phyloP scores from a whole-genome alignment of 2,113 vertebrate genomes.

The Macaca mulatta region DNA sequence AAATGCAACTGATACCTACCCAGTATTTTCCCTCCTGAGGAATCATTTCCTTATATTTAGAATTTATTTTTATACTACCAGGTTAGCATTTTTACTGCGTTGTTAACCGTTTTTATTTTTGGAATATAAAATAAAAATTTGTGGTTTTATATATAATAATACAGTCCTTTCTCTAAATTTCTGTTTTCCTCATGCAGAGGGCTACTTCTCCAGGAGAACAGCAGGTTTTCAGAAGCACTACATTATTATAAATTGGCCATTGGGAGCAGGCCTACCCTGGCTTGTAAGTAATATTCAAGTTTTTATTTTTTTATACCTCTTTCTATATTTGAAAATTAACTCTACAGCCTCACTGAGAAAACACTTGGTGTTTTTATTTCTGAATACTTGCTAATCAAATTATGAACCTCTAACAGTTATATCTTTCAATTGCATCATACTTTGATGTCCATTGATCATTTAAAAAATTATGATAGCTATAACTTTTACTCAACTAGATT shows the following conservation, averaged over 20 bases:
- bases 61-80: slow-evolving; percentile 58
- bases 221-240: slow-evolving; percentile 95
- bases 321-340: background rate
- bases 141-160: slow-evolving; percentile 28
- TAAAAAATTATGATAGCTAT: background rate
- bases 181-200: slow-evolving; percentile 86
- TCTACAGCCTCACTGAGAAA: background rate
- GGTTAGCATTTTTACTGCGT: slow-evolving; percentile 49
- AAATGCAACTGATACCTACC: background rate
- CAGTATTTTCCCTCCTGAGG: slow-evolving; percentile 40
- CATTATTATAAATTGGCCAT: slow-evolving; percentile 99
- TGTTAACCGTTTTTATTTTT: slow-evolving; percentile 55
- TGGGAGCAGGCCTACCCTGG: slow-evolving; percentile 97
- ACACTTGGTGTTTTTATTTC: background rate
- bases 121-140: slow-evolving; percentile 42
- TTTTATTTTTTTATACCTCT: slow-evolving; percentile 55
- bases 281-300: slow-evolving; percentile 92
- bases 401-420: background rate
- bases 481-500: background rate
- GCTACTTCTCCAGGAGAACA: slow-evolving; percentile 97
- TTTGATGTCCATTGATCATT: background rate
- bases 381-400: background rate
- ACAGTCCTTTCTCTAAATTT: background rate
- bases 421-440: background rate
- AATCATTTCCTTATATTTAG: slow-evolving; percentile 61